Evolutionary conservation across 2,113 vertebrate species (phyloP).

Genomic region (Brachirus orientalis): DNA sequence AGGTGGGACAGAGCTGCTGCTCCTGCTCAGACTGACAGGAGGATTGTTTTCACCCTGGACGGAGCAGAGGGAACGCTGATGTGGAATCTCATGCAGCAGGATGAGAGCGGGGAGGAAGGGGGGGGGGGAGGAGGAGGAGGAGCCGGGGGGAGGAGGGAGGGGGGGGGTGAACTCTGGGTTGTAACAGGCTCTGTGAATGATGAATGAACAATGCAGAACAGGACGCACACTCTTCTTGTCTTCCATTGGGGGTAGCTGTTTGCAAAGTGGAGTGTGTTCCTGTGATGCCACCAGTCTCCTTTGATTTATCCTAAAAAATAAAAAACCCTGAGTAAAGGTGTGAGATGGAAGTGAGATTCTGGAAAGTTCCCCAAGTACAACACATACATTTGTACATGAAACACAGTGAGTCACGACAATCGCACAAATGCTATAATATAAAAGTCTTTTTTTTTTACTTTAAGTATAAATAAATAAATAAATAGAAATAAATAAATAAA

Average conservation of each 20-base stretch:
- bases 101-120: slow-evolving; percentile 1
- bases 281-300: slow-evolving; percentile 1
- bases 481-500: too few relatives aligned
- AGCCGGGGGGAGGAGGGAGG: background rate
- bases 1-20: slow-evolving; percentile 31
- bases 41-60: slow-evolving; percentile 16
- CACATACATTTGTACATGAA: too few relatives aligned
- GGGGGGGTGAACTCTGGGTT: slow-evolving; percentile 18
- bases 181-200: slow-evolving; percentile 39
- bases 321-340: background rate
- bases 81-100: slow-evolving; percentile 2
- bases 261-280: slow-evolving; percentile 33
- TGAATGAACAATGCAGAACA: slow-evolving; percentile 28
- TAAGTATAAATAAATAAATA: too few relatives aligned
- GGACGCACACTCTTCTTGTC: slow-evolving; percentile 20
- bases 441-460: too few relatives aligned
- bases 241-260: slow-evolving; percentile 55
- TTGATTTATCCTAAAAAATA: slow-evolving; percentile 10
- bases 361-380: background rate
- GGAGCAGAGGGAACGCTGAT: background rate
- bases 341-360: background rate
- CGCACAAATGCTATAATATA: too few relatives aligned
- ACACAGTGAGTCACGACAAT: background rate
- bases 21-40: slow-evolving; percentile 13
- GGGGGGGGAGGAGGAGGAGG: background rate